Conservation (phyloP, 2,113 vertebrate species). For the Glareola pratincola region DNA sequence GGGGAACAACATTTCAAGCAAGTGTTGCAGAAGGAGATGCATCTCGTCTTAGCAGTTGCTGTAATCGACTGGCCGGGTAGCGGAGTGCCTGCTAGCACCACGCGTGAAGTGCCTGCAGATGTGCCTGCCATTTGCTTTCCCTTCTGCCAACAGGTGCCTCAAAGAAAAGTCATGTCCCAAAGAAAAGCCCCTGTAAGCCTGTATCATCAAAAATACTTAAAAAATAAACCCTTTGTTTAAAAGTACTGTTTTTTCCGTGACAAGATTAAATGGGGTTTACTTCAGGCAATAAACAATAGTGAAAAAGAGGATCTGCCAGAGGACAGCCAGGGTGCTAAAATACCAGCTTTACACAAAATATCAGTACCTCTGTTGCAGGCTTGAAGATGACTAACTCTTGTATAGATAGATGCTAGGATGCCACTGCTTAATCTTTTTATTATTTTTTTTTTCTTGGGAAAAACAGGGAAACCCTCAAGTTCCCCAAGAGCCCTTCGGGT, state of each 20-base stretch:
- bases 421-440: background rate
- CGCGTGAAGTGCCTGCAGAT: background rate
- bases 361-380: background rate
- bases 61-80: background rate
- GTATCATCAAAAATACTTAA: background rate
- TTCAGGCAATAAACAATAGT: background rate
- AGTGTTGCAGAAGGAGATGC: background rate
- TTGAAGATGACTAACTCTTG: background rate
- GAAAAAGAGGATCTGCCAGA: background rate
- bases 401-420: background rate
- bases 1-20: background rate
- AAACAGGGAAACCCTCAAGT: background rate
- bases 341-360: background rate
- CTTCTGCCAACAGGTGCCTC: background rate
- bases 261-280: background rate
- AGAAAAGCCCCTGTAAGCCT: background rate
- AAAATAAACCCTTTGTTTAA: background rate
- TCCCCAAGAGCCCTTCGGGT: background rate
- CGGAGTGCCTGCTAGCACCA: background rate
- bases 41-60: background rate
- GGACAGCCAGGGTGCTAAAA: background rate
- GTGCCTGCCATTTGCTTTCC: background rate
- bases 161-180: background rate
- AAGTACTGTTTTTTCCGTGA: background rate
- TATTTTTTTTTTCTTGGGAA: background rate